Evolutionary conservation across 2,113 vertebrate species (phyloP).

Genomic region (Melanostigma gelatinosum): DNA sequence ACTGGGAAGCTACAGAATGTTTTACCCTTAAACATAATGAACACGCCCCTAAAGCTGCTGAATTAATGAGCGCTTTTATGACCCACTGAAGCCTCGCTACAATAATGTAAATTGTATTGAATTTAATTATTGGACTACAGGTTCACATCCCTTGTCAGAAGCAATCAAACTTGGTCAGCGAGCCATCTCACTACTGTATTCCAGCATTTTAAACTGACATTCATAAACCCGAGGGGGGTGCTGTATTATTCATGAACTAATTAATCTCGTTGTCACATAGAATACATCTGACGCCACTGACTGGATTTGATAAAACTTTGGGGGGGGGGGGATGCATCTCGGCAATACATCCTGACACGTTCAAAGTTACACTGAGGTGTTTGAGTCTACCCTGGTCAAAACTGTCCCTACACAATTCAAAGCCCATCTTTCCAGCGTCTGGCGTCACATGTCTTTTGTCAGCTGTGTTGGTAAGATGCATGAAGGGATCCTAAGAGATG

Average conservation of each 20-base stretch:
- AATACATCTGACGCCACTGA: slow-evolving; percentile 45
- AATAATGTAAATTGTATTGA: slow-evolving; percentile 14
- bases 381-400: neutral
- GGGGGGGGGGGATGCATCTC: slow-evolving; percentile 13
- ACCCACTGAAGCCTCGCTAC: neutral
- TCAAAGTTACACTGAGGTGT: slow-evolving; percentile 37
- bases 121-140: slow-evolving; percentile 33
- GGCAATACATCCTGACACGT: slow-evolving; percentile 38
- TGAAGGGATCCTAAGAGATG: neutral
- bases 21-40: neutral
- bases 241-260: slow-evolving; percentile 59
- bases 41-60: slow-evolving; percentile 12
- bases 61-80: slow-evolving; percentile 4
- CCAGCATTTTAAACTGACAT: slow-evolving; percentile 33
- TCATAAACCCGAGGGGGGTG: slow-evolving; percentile 19
- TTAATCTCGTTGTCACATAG: slow-evolving; percentile 55
- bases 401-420: no score
- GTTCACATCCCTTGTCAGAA: slow-evolving; percentile 25
- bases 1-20: neutral
- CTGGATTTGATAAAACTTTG: slow-evolving; percentile 40
- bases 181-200: slow-evolving; percentile 16
- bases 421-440: no score
- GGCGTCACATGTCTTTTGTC: neutral
- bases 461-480: neutral
- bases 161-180: slow-evolving; percentile 19